Percentiles rank a stretch among this genome's conserved stretches.
phyloP scores from a whole-genome alignment of 2,113 vertebrate species.

The human (Homo sapiens) region GRCh38 chr3:60716501-60717000 shows the following conservation, averaged over 20 bases:
- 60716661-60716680: not conserved
- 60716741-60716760: not conserved
- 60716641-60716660: not conserved
- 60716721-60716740: not conserved
- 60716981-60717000: not conserved
- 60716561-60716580: not conserved
- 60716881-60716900: not conserved
- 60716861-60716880: not conserved
- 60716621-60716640: not conserved
- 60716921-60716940: not conserved
- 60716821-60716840: not conserved
- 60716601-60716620: not conserved
- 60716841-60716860: not conserved
- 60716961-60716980: not conserved
- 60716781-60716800: not conserved
- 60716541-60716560: not conserved
- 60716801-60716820: not conserved
- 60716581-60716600: not conserved
- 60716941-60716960: not conserved
- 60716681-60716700: not conserved
- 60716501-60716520: not conserved
- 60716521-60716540: not conserved
- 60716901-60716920: not conserved
- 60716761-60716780: not conserved
- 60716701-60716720: not conserved